Base-by-base conservation (phyloP, 2,888 invertebrate genomes). In the Himalopsyche tibetana region DNA sequence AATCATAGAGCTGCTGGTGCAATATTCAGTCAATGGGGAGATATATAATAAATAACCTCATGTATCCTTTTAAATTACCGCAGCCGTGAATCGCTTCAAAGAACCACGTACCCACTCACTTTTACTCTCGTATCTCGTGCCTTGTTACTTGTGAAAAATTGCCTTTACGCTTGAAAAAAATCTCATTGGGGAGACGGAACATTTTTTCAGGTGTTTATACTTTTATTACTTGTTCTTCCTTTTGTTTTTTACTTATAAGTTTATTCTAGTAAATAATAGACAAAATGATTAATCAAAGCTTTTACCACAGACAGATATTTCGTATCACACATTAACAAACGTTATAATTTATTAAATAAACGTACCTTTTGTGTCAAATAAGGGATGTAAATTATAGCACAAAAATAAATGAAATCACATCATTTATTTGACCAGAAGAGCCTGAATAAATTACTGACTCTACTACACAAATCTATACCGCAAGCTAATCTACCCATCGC, bases 61-160 rank as follows among this genome's bases (percentile, higher is more conserved):
- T 82, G 84, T 86, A 84, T 84, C 69, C 82, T 84, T 84, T 86
- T 84, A 84, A 86, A 86, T 86, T 84, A 86, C 86, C 17, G 63
- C 11, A 55, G 19, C 55, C 86, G 84, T 84, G 84, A 84, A 86
- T 86, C 85, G 63, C 63, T 63, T 63, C 63, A 63, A 63, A 63
- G 63, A 15, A 63, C 63, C 63, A 63, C 63, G 19, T 19, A 28
- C 11, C 63, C 28, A 63, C 63, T 63, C 28, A 63, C 28, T 63
- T 63, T 63, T 63, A 28, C 11, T 9, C 63, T 63, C 8, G 63
- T 63, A 63, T 19, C 63, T 19, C 63, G 11, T 19, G 63, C 63
- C 63, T 63, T 63, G 63, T 63, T 63, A 63, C 19, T 9, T 63
- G 19, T 63, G 63, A 63, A 63, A 63, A 63, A 63, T 63, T 63